These are phyloP conservation scores for Cirrhinus mrigala DNA, from an alignment of 2,797 vertebrate genomes.

Conservation along the genomic window DNA sequence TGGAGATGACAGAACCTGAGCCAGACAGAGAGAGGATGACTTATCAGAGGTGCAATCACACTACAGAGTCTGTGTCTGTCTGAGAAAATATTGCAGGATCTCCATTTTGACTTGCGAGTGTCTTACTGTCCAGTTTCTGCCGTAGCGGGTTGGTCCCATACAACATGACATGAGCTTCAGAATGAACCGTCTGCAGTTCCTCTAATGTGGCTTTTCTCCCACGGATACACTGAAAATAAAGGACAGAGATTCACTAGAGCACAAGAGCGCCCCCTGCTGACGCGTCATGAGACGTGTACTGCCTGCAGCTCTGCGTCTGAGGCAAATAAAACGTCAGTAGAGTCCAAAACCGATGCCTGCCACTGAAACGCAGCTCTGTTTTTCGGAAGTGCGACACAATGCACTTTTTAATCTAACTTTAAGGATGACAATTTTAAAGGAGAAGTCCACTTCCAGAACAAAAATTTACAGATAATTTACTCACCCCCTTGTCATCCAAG, in stretches of 20 bases:
- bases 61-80: not conserved
- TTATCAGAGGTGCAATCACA: not conserved
- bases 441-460: too few species aligned
- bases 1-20: constrained; percentile 88
- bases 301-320: not conserved
- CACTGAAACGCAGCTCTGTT: not conserved
- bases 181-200: constrained; percentile 93
- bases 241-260: not conserved
- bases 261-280: constrained; percentile 4
- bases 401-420: not conserved
- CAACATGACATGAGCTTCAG: constrained; percentile 89
- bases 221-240: constrained; percentile 84
- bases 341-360: constrained; percentile 60
- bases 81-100: not conserved
- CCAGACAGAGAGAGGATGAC: not conserved
- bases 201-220: constrained; percentile 94
- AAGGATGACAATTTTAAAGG: not conserved
- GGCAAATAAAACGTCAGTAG: constrained; percentile 47
- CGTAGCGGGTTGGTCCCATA: constrained; percentile 95
- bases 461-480: too few species aligned
- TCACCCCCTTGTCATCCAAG: too few species aligned
- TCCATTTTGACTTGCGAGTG: not conserved
- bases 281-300: not conserved
- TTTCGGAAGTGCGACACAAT: constrained; percentile 13
- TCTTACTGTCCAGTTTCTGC: constrained; percentile 95